Conservation (phyloP, 2,888 invertebrate genomes). For the Apamea sordens region DNA sequence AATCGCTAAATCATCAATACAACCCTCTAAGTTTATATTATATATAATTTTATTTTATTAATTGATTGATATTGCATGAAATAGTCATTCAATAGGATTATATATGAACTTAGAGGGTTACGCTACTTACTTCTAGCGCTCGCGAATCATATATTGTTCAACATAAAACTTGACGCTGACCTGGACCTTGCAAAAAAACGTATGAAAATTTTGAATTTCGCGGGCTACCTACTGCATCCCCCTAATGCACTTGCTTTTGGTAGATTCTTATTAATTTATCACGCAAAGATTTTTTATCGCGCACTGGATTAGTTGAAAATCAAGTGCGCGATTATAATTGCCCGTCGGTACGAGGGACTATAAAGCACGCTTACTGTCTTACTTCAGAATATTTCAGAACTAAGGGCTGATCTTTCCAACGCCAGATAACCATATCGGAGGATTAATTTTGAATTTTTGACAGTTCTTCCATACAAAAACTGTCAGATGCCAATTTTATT, state of each 20-base stretch:
- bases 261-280: neutral
- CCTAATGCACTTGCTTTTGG: constrained; percentile 16
- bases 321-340: neutral
- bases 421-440: no score
- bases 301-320: neutral
- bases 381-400: no score
- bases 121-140: neutral
- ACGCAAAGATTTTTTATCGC: neutral
- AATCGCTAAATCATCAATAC: neutral
- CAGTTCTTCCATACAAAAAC: no score
- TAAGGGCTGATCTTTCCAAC: no score
- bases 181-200: no score
- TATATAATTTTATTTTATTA: no score
- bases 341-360: neutral
- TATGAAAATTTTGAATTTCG: no score
- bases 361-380: neutral
- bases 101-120: no score
- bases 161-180: no score
- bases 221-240: neutral
- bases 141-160: neutral
- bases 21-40: neutral
- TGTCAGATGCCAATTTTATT: no score
- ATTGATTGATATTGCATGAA: neutral
- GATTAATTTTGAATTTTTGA: no score
- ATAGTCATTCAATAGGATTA: neutral